Percentiles rank a stretch among this genome's conserved stretches.
Evolutionary conservation across 2,888 invertebrate species (phyloP).

Genomic region (Andrena minutula): DNA sequence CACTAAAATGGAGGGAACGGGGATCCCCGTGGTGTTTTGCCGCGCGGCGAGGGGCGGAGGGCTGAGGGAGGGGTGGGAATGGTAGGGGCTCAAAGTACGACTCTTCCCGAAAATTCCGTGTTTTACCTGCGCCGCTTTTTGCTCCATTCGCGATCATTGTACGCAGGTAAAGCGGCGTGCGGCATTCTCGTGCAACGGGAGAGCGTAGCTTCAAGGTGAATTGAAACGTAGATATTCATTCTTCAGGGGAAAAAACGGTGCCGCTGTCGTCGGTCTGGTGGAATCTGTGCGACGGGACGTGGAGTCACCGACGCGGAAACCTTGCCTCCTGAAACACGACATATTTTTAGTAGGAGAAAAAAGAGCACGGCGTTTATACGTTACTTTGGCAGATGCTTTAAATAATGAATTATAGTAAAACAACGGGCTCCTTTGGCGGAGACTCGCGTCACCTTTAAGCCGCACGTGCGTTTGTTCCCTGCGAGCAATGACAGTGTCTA

Average conservation of each 20-base stretch:
- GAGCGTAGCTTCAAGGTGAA: conserved; percentile 47
- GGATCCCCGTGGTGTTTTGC: conserved; percentile 62
- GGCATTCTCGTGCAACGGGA: conserved; percentile 47
- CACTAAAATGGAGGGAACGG: conserved; percentile 58
- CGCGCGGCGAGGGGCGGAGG: conserved; percentile 20
- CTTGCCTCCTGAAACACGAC: neutral
- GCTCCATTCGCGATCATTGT: conserved; percentile 36
- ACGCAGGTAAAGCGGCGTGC: conserved; percentile 42
- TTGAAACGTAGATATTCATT: conserved; percentile 56
- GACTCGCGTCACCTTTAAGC: neutral
- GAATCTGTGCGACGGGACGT: conserved; percentile 32
- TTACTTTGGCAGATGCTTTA: neutral
- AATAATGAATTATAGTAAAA: conserved; percentile 6
- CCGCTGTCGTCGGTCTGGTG: conserved; percentile 12
- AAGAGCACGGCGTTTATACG: neutral
- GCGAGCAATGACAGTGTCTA: too few relatives aligned
- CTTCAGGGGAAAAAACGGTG: conserved; percentile 22
- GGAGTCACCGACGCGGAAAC: conserved; percentile 46
- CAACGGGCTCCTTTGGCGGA: neutral
- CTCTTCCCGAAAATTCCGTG: conserved; percentile 59
- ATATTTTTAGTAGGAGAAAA: conserved; percentile 19
- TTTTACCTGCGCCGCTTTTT: conserved; percentile 61
- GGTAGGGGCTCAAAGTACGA: conserved; percentile 10
- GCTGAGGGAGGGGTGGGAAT: rapidly evolving
- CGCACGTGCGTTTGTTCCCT: neutral